Percentiles rank a stretch among this genome's conserved stretches.
phyloP scores from a whole-genome alignment of 92 coral and sea anemone genomes.

The Porites evermanni region DNA sequence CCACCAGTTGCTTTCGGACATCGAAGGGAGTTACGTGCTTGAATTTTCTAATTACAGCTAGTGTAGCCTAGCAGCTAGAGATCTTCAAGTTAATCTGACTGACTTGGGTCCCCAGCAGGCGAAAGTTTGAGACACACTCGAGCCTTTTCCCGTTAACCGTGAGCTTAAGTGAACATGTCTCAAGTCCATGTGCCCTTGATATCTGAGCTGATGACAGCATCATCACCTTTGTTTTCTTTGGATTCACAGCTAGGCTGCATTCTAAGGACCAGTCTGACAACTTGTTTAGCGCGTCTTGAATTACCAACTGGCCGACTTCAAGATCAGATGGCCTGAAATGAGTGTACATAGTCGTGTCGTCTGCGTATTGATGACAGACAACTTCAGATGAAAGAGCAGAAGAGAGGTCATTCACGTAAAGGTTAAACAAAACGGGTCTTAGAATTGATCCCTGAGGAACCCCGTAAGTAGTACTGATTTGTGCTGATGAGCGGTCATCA shows the following conservation, averaged over 20 bases:
- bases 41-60: constrained; percentile 38
- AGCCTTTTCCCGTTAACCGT: constrained; percentile 12
- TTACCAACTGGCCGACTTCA: constrained; percentile 12
- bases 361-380: constrained; percentile 26
- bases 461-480: constrained; percentile 17
- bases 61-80: constrained; percentile 36
- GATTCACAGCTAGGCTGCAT: constrained; percentile 30
- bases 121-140: constrained; percentile 7
- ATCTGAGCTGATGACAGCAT: constrained; percentile 30
- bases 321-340: constrained; percentile 19
- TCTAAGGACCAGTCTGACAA: constrained; percentile 24
- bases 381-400: constrained; percentile 11
- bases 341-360: constrained; percentile 33
- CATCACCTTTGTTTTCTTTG: constrained; percentile 38
- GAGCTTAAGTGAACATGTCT: neutral
- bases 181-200: constrained; percentile 2
- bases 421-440: constrained; percentile 22
- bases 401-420: constrained; percentile 30
- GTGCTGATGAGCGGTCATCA: constrained; percentile 15
- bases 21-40: constrained; percentile 43
- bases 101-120: constrained; percentile 36
- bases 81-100: constrained; percentile 26
- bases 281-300: constrained; percentile 17
- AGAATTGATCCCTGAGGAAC: constrained; percentile 32
- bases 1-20: constrained; percentile 48